Conservation (phyloP, 2,888 invertebrate genomes). For the Drosophila prostipennis region DNA sequence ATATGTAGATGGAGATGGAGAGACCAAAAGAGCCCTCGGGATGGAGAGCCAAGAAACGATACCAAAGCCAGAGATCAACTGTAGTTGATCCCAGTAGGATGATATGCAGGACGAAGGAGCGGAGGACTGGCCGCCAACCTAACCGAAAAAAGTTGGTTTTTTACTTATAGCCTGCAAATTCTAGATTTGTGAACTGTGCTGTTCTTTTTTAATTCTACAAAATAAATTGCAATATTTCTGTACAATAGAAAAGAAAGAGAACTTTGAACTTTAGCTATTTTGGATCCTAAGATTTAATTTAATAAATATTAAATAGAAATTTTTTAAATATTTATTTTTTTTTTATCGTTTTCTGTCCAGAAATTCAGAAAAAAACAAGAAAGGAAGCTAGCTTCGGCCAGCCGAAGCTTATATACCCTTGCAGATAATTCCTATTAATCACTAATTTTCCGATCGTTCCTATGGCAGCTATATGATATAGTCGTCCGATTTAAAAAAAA, state of each 20-base stretch:
- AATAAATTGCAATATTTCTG: constrained; percentile 76
- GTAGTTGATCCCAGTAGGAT: constrained; percentile 13
- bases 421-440: too few relatives aligned
- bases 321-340: too few relatives aligned
- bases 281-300: too few relatives aligned
- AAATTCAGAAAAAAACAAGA: too few relatives aligned
- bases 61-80: constrained; percentile 50
- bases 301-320: too few relatives aligned
- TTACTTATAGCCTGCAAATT: constrained; percentile 77
- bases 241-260: constrained; percentile 37
- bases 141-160: constrained; percentile 59
- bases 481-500: too few relatives aligned
- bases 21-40: constrained; percentile 43
- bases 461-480: too few relatives aligned
- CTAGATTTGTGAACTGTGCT: constrained; percentile 80
- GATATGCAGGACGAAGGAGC: constrained; percentile 10
- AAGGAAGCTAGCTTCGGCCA: too few relatives aligned
- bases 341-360: too few relatives aligned
- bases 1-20: constrained; percentile 29
- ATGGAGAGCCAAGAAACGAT: constrained; percentile 39
- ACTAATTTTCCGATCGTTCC: too few relatives aligned
- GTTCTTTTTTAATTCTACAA: constrained; percentile 74
- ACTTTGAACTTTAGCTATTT: too few relatives aligned
- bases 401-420: too few relatives aligned
- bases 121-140: constrained; percentile 39